Conservation (phyloP, 2,113 vertebrate genomes). For the Tyrannus savana region DNA sequence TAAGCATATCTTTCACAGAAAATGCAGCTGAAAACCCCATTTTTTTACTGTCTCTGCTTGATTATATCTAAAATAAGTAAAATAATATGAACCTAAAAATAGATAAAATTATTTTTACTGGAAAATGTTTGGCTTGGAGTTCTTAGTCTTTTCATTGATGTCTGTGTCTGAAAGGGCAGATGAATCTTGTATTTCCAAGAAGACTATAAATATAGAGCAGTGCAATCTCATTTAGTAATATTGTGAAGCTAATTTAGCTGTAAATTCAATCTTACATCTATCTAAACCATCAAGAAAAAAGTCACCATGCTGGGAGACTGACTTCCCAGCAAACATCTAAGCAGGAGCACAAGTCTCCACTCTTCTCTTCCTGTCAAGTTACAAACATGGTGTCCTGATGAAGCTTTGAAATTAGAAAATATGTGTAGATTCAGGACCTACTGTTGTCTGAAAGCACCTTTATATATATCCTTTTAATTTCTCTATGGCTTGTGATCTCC, state of each 20-base stretch:
- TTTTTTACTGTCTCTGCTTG: neutral
- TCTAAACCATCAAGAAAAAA: neutral
- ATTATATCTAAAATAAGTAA: neutral
- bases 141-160: neutral
- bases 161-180: neutral
- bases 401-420: neutral
- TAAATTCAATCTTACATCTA: constrained; percentile 39
- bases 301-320: neutral
- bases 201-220: constrained; percentile 28
- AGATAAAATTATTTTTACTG: neutral
- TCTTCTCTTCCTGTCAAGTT: neutral
- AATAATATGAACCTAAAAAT: neutral
- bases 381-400: neutral
- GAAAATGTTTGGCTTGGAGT: neutral
- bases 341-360: neutral
- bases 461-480: neutral
- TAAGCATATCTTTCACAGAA: neutral
- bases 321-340: neutral
- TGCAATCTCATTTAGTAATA: constrained; percentile 23
- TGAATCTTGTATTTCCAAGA: constrained; percentile 46
- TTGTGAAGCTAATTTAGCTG: constrained; percentile 24
- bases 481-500: neutral
- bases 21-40: neutral
- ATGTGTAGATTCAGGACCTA: neutral
- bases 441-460: neutral